Conservation (phyloP, 2,113 vertebrate species). For the Carassius carassius region DNA sequence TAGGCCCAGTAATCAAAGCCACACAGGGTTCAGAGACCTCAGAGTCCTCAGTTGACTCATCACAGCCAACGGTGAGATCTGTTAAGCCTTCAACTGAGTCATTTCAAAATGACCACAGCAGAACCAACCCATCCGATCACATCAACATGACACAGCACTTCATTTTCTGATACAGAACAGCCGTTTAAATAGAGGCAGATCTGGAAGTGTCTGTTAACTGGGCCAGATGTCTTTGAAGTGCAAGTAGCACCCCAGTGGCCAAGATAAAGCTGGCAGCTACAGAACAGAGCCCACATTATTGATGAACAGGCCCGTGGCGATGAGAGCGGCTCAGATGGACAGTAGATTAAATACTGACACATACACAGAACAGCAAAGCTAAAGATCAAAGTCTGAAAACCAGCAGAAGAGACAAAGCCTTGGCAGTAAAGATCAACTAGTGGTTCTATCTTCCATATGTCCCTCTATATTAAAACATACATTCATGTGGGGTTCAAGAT, state of each 20-base stretch:
- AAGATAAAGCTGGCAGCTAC: conserved; percentile 20
- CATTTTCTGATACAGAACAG: conserved; percentile 16
- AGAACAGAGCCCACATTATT: conserved; percentile 35
- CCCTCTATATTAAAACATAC: neutral
- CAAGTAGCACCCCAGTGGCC: conserved; percentile 16
- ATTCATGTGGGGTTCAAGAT: neutral
- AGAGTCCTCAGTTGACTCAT: conserved; percentile 10
- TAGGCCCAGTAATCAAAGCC: neutral
- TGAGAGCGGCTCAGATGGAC: conserved; percentile 26
- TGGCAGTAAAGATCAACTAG: neutral
- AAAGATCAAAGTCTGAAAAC: conserved; percentile 26
- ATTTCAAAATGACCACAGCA: conserved; percentile 4
- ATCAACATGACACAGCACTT: neutral
- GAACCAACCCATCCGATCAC: neutral
- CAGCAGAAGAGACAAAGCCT: conserved; percentile 13
- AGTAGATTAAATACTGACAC: conserved; percentile 35
- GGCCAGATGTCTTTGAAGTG: conserved; percentile 42
- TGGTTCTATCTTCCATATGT: neutral
- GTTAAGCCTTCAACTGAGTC: neutral
- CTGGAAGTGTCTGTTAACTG: conserved; percentile 24
- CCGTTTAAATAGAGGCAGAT: conserved; percentile 13
- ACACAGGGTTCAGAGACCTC: neutral
- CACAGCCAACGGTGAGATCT: conserved; percentile 2
- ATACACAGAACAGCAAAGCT: conserved; percentile 15
- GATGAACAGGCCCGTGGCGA: conserved; percentile 26